phyloP scores from a whole-genome alignment of 1,140 invertebrate species.

The Acromyrmex echinatior region DNA sequence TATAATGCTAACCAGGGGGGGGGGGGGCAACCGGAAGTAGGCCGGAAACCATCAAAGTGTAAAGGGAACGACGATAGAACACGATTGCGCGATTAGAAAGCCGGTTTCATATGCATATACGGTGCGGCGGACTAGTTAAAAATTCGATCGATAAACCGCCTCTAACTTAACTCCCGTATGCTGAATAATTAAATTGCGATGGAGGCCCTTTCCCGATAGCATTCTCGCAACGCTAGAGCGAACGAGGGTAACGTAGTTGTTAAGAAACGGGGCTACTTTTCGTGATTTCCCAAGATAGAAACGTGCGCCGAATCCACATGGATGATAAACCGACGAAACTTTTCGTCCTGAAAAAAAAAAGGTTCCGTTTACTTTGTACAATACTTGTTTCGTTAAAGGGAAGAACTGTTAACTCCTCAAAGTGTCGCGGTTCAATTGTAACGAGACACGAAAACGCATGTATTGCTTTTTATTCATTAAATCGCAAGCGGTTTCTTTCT shows the following conservation, averaged over 20 bases:
- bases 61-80: slow-evolving; percentile 54
- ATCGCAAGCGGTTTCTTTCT: too few relatives aligned
- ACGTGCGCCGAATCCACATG: background rate
- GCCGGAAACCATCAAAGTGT: slow-evolving; percentile 62
- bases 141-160: slow-evolving; percentile 71
- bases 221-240: slow-evolving; percentile 31
- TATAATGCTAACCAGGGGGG: background rate
- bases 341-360: background rate
- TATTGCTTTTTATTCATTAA: background rate
- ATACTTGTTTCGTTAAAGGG: background rate
- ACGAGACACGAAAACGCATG: background rate
- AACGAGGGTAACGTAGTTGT: background rate
- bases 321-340: background rate
- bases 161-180: slow-evolving; percentile 56
- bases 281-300: slow-evolving; percentile 18
- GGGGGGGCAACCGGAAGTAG: slow-evolving; percentile 52
- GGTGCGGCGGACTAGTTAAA: slow-evolving; percentile 63
- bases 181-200: slow-evolving; percentile 70
- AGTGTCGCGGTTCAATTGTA: background rate
- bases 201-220: slow-evolving; percentile 26
- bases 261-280: slow-evolving; percentile 12
- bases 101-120: slow-evolving; percentile 17
- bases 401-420: background rate
- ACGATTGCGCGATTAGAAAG: slow-evolving; percentile 65
- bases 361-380: background rate